Percentiles rank a stretch among this genome's conserved stretches.
Evolutionary conservation across 2,888 invertebrate genomes (phyloP).

Genomic region (Coelinius sp.): DNA sequence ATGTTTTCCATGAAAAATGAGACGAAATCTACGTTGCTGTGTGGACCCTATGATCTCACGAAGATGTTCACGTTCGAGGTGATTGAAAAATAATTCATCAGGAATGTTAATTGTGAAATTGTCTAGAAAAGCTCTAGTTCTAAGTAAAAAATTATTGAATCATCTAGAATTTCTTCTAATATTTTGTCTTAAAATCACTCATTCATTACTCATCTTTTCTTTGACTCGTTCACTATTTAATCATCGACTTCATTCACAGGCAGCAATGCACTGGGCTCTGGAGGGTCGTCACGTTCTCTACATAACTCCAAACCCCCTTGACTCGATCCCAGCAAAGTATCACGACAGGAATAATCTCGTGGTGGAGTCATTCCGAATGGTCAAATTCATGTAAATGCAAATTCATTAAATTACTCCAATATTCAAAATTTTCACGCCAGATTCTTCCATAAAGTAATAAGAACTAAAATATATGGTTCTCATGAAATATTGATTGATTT

Average conservation of each 20-base stretch:
- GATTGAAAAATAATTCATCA: slow-evolving; percentile 22
- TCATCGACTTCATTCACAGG: slow-evolving; percentile 52
- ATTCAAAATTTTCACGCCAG: not conserved
- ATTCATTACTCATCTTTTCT: not conserved
- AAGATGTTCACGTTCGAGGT: slow-evolving; percentile 64
- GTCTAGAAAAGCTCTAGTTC: too few species aligned
- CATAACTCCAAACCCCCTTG: slow-evolving; percentile 56
- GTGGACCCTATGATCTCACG: slow-evolving; percentile 54
- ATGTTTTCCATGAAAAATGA: slow-evolving; percentile 43
- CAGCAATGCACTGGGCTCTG: slow-evolving; percentile 65
- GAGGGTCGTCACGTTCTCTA: slow-evolving; percentile 62
- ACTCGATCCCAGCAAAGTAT: slow-evolving; percentile 58
- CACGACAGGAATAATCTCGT: slow-evolving; percentile 60
- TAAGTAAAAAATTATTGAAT: not conserved
- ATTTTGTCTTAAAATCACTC: not conserved
- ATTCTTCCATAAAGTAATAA: too few species aligned
- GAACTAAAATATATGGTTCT: too few species aligned
- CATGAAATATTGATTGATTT: too few species aligned
- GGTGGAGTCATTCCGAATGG: slow-evolving; percentile 57
- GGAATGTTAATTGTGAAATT: not conserved
- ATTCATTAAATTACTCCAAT: not conserved
- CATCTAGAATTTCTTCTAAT: not conserved
- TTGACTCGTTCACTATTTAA: not conserved
- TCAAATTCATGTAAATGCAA: slow-evolving; percentile 64
- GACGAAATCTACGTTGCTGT: slow-evolving; percentile 52